These are phyloP conservation scores for Drosophila lacertosa DNA, from an alignment of 1,140 invertebrate species.

Conservation along the genomic window DNA sequence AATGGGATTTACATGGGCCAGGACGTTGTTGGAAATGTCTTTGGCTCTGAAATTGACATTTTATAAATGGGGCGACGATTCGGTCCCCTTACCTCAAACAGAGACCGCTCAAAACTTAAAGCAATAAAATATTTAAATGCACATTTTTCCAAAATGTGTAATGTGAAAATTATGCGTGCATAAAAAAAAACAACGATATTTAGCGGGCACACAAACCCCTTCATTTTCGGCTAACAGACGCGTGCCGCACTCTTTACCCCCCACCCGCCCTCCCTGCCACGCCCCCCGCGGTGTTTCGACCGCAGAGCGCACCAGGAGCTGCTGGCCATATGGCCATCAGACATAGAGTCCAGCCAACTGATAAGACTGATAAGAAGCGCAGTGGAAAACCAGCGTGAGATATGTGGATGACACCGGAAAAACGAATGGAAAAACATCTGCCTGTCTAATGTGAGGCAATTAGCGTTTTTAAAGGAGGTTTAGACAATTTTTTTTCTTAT, in stretches of 20 bases:
- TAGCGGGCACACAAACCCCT: slow-evolving; percentile 62
- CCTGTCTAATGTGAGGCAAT: slow-evolving; percentile 51
- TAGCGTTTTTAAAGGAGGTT: slow-evolving; percentile 41
- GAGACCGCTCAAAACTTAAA: slow-evolving; percentile 56
- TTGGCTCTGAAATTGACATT: slow-evolving; percentile 76
- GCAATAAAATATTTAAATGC: slow-evolving; percentile 73
- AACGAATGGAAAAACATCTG: slow-evolving; percentile 58
- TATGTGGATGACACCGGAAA: slow-evolving; percentile 13
- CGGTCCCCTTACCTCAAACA: slow-evolving; percentile 1
- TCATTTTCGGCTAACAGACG: slow-evolving; percentile 29
- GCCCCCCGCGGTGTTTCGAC: slow-evolving; percentile 69
- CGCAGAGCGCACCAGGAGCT: slow-evolving; percentile 67
- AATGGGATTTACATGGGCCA: slow-evolving; percentile 70
- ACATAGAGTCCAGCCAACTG: slow-evolving; percentile 29
- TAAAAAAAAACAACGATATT: too few relatives aligned
- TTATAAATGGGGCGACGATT: slow-evolving; percentile 75
- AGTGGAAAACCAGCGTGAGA: slow-evolving; percentile 34
- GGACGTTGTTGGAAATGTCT: slow-evolving; percentile 50
- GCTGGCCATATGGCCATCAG: not conserved
- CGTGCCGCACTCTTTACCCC: slow-evolving; percentile 59
- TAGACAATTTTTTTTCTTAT: slow-evolving; percentile 24
- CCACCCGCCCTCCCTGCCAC: slow-evolving; percentile 24
- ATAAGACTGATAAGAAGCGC: slow-evolving; percentile 64
- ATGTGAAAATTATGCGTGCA: slow-evolving; percentile 80
- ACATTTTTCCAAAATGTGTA: slow-evolving; percentile 55